These are phyloP conservation scores for Sebastes matsubarae DNA, from an alignment of 2,797 vertebrate genomes.

Conservation along the genomic window DNA sequence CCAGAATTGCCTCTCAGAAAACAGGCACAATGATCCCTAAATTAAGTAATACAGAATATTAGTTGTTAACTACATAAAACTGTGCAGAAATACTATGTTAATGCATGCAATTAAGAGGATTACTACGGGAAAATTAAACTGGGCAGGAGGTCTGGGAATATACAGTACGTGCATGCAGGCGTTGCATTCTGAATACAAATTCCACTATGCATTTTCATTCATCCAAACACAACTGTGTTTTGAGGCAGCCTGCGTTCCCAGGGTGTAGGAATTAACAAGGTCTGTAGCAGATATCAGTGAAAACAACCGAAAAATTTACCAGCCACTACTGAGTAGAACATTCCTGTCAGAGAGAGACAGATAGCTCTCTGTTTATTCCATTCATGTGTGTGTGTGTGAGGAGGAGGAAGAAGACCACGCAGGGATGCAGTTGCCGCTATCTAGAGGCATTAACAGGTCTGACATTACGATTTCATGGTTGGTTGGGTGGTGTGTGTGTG, in stretches of 20 bases:
- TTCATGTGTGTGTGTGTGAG: slow-evolving; percentile 21
- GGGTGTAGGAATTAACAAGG: slow-evolving; percentile 34
- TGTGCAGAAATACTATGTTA: slow-evolving; percentile 25
- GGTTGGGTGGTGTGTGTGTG: slow-evolving; percentile 49
- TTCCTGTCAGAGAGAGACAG: slow-evolving; percentile 51
- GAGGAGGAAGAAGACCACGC: slow-evolving; percentile 31
- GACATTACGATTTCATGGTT: slow-evolving; percentile 81
- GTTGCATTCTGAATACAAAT: slow-evolving; percentile 37
- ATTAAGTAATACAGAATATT: neutral
- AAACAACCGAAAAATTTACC: slow-evolving; percentile 43
- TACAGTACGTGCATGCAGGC: neutral
- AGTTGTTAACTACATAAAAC: slow-evolving; percentile 7
- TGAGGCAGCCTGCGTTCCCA: slow-evolving; percentile 12
- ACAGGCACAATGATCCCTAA: neutral
- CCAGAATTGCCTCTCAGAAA: neutral
- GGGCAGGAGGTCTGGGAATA: slow-evolving; percentile 32
- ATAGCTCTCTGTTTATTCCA: slow-evolving; percentile 56
- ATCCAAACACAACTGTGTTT: slow-evolving; percentile 25
- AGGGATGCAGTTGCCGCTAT: slow-evolving; percentile 62
- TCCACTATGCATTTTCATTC: slow-evolving; percentile 11
- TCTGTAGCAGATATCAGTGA: slow-evolving; percentile 31
- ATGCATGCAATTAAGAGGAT: slow-evolving; percentile 45
- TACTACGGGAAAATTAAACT: slow-evolving; percentile 37
- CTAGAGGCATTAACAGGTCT: slow-evolving; percentile 77
- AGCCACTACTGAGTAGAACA: slow-evolving; percentile 31